Evolutionary conservation across 2,797 vertebrate genomes (phyloP), one percentile per base, ranked within the genome.

Genomic region (Crypturellus tataupa): DNA sequence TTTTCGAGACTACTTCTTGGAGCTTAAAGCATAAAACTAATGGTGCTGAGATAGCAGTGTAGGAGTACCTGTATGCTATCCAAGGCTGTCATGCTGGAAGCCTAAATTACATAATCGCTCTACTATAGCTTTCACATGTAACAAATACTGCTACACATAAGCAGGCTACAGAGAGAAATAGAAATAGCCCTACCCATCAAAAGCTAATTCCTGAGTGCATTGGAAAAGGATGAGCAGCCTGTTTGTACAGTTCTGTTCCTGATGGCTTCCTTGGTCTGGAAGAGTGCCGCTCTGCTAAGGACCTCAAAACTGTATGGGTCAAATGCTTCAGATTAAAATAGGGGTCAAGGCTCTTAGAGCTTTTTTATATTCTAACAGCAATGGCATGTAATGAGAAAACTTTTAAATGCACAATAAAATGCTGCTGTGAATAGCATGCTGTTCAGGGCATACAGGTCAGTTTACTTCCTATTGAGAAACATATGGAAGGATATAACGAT

Each of bases 1-100:
- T 90, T 83, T 90, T 91, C 47, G 18, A 83, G 39, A 37, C 51
- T 85, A 29, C 24, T 75, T 75, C 13, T 58, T 55, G 21, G 20
- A 27, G 64, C 42, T 94, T 79, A n/a, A 82, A 56, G 27, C 51
- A 29, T 88, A 73, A 90, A 91, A 84, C 27, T 80, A 29, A 46
- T 35, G 35, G 9, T 60, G 75, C 44, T 70, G 40, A 27, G 51
- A 60, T 63, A 67, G 55, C 56, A 44, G 44, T 5, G 6, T 46
- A 55, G 35, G 69, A 51, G 56, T 31, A 53, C n/a, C 56, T 56
- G 1, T 82, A 13, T 13, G 11, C 72, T 84, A 25, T 46, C 31
- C 29, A 40, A 62, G 59, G 10, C 16, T 87, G 35, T n/a, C 0
- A 1, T 55, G 85, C 21, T 3, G 51, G 69, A 80, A 77, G 20